Conservation (phyloP, 2,797 vertebrate species). For the Myripristis murdjan region DNA sequence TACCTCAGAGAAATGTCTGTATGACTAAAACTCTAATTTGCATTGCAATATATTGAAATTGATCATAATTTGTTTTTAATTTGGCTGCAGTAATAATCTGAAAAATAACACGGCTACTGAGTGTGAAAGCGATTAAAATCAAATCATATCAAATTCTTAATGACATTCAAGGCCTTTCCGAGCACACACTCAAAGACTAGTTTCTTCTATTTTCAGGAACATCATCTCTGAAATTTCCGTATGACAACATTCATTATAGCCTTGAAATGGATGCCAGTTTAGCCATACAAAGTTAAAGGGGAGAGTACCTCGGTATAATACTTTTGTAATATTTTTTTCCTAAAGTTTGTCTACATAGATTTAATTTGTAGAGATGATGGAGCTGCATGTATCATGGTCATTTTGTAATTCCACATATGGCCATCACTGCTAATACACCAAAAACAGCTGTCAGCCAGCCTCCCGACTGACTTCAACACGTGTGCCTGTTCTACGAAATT, state of each 20-base stretch:
- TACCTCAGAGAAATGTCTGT: constrained; percentile 22
- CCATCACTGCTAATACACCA: background rate
- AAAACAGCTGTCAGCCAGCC: background rate
- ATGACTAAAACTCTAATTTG: background rate
- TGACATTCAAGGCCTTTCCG: no score
- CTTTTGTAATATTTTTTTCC: background rate
- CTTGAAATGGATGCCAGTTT: background rate
- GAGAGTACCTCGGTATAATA: constrained; percentile 6
- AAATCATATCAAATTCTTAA: no score
- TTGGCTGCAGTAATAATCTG: background rate
- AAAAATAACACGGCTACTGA: no score
- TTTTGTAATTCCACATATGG: background rate
- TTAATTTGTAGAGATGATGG: background rate
- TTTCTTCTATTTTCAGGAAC: background rate
- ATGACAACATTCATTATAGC: background rate
- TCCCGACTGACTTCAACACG: background rate
- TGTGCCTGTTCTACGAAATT: background rate
- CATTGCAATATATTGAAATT: no score
- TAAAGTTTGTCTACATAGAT: background rate
- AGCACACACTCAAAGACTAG: no score
- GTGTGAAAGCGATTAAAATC: no score
- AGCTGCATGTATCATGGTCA: background rate
- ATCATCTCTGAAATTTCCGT: constrained; percentile 2
- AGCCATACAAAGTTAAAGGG: background rate
- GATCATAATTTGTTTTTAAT: background rate